A percentile compares a stretch with the other conserved stretches of the same genome.
Evolutionary conservation across 2,888 invertebrate genomes (phyloP).

Genomic region (Drosophila recens): DNA sequence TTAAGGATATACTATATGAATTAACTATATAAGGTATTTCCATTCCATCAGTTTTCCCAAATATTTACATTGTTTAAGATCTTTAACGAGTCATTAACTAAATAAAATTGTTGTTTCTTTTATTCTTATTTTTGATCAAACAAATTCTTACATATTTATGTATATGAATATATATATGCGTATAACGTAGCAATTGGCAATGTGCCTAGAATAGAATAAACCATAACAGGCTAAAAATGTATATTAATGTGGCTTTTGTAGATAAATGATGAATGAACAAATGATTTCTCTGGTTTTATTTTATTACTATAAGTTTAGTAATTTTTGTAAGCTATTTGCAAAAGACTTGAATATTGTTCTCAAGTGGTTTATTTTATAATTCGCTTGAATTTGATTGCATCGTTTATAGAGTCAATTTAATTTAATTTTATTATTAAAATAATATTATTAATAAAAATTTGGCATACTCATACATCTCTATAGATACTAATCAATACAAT

Average conservation of each 20-base stretch:
- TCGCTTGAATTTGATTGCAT: not conserved
- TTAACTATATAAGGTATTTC: too few species aligned
- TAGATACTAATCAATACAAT: too few species aligned
- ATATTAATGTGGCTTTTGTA: slow-evolving; percentile 23
- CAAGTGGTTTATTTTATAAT: not conserved
- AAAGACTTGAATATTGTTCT: not conserved
- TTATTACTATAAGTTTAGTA: not conserved
- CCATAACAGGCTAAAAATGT: slow-evolving; percentile 45
- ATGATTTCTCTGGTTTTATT: not conserved
- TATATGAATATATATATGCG: not conserved
- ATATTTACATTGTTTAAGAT: slow-evolving; percentile 19
- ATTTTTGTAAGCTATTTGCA: not conserved
- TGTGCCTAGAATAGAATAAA: slow-evolving; percentile 31
- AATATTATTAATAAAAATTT: not conserved
- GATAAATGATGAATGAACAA: slow-evolving; percentile 19
- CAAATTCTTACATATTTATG: slow-evolving; percentile 16
- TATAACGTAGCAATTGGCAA: slow-evolving; percentile 41
- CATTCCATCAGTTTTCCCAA: too few species aligned
- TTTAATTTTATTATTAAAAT: not conserved
- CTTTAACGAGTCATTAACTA: slow-evolving; percentile 64
- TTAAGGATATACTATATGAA: not conserved
- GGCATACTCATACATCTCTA: too few species aligned
- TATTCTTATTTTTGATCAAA: slow-evolving; percentile 32
- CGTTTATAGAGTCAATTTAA: not conserved
- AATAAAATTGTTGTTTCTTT: slow-evolving; percentile 28